phyloP scores from a whole-genome alignment of 1,140 invertebrate genomes.

The Aphelenchoides fujianensis region DNA sequence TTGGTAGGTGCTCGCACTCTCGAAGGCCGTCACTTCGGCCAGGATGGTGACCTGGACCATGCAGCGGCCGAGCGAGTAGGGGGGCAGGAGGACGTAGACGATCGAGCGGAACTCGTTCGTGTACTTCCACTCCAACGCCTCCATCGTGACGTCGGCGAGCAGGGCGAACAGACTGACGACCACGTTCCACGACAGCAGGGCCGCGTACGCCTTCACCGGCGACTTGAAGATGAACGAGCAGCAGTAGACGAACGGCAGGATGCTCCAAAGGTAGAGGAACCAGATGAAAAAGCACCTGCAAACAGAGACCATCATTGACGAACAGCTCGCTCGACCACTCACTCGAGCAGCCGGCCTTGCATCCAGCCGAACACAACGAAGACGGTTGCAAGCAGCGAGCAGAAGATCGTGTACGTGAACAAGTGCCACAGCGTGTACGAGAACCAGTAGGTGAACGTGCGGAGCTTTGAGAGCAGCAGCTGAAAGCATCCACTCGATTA shows the following conservation, averaged over 20 bases:
- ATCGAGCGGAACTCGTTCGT: constrained; percentile 12
- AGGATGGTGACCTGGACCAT: constrained; percentile 24
- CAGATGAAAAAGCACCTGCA: constrained; percentile 33
- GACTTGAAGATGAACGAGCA: constrained; percentile 45
- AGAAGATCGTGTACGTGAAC: constrained; percentile 38
- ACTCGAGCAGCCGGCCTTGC: constrained; percentile 16
- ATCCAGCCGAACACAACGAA: constrained; percentile 45
- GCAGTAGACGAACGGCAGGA: constrained; percentile 43
- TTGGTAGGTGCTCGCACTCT: not conserved
- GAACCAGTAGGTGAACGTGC: constrained; percentile 41
- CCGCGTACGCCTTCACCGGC: constrained; percentile 24
- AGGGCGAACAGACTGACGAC: constrained; percentile 29
- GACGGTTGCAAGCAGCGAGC: constrained; percentile 25
- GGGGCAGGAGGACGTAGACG: constrained; percentile 25
- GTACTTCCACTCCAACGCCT: not conserved
- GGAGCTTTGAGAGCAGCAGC: constrained; percentile 42
- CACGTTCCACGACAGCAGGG: constrained; percentile 27
- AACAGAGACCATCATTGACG: too few relatives aligned
- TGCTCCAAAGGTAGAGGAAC: constrained; percentile 39
- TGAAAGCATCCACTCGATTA: constrained; percentile 18
- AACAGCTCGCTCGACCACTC: constrained; percentile 1
- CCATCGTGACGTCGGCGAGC: constrained; percentile 1
- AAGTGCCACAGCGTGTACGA: constrained; percentile 40
- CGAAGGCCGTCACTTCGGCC: constrained; percentile 1
- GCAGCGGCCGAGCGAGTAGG: constrained; percentile 30